These are phyloP conservation scores for Neoaliturus tenellus DNA, from an alignment of 2,888 invertebrate species.

Conservation along the genomic window DNA sequence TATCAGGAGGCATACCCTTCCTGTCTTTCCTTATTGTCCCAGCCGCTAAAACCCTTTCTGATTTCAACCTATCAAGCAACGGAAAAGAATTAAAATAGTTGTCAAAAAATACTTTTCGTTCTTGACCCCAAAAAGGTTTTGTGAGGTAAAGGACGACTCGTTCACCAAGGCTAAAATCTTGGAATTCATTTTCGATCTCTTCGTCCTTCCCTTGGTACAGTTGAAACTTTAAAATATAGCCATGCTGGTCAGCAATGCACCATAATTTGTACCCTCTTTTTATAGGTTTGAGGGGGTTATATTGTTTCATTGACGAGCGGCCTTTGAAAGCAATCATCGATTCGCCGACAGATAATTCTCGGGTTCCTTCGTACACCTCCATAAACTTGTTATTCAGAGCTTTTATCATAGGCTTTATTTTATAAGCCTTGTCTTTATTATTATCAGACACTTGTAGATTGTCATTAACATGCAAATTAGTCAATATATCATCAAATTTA, in stretches of 20 bases:
- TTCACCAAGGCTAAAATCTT: neutral
- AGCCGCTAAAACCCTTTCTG: slow-evolving; percentile 9
- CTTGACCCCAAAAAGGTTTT: neutral
- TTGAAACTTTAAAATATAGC: slow-evolving; percentile 12
- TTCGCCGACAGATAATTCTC: slow-evolving; percentile 5
- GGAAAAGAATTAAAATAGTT: neutral
- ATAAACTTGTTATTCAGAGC: slow-evolving; percentile 4
- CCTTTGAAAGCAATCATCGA: slow-evolving; percentile 40
- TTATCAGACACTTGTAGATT: slow-evolving; percentile 16
- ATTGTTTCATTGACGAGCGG: slow-evolving; percentile 9
- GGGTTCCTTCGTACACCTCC: slow-evolving; percentile 5
- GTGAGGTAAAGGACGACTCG: slow-evolving; percentile 29
- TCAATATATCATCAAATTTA: slow-evolving; percentile 15
- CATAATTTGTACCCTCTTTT: slow-evolving; percentile 38
- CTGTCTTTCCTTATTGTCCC: slow-evolving; percentile 13
- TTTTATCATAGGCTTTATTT: slow-evolving; percentile 19
- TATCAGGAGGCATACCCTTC: slow-evolving; percentile 14
- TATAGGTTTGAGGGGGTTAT: slow-evolving; percentile 29
- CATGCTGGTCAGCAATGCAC: slow-evolving; percentile 17
- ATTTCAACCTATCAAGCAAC: slow-evolving; percentile 3
- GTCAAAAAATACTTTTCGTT: neutral
- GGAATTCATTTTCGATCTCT: neutral
- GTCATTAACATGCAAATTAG: slow-evolving; percentile 23
- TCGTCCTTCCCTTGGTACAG: slow-evolving; percentile 27
- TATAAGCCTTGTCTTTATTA: slow-evolving; percentile 18